Conservation (phyloP, 2,888 invertebrate species). For the Tetropium fuscum region DNA sequence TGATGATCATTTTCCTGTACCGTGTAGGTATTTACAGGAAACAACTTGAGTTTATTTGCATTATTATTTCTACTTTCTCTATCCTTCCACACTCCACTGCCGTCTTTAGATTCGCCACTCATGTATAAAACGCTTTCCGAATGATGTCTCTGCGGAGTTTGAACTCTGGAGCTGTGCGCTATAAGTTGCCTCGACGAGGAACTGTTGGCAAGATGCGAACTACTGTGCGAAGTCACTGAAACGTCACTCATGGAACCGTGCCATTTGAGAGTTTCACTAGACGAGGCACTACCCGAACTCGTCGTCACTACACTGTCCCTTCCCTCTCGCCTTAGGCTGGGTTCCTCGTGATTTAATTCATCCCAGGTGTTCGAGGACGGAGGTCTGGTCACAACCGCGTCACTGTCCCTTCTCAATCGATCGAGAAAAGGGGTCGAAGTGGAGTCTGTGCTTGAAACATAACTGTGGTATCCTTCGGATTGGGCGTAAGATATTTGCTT, state of each 20-base stretch:
- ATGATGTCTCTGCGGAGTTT: constrained; percentile 82
- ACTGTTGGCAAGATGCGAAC: constrained; percentile 68
- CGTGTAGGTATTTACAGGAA: constrained; percentile 78
- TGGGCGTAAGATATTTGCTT: constrained; percentile 83
- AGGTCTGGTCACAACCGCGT: constrained; percentile 66
- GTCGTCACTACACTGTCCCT: constrained; percentile 75
- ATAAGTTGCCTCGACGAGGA: constrained; percentile 71
- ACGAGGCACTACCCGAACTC: constrained; percentile 73
- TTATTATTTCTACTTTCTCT: constrained; percentile 63
- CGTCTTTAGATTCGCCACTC: constrained; percentile 63
- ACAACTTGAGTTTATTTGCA: constrained; percentile 72
- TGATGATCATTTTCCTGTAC: constrained; percentile 63
- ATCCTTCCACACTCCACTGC: constrained; percentile 59
- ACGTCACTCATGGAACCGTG: constrained; percentile 82
- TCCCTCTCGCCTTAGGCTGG: constrained; percentile 61
- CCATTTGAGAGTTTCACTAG: constrained; percentile 85
- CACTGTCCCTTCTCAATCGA: constrained; percentile 75
- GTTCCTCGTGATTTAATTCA: constrained; percentile 50
- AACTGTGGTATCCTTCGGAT: constrained; percentile 84
- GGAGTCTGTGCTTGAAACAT: constrained; percentile 82
- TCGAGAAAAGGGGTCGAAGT: constrained; percentile 83
- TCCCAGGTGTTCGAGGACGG: constrained; percentile 64
- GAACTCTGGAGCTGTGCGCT: constrained; percentile 81
- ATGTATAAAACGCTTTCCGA: constrained; percentile 82
- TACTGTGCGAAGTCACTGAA: constrained; percentile 71